Base-by-base conservation (phyloP, 1,140 invertebrate genomes). In the Lasioglossum baleicum region DNA sequence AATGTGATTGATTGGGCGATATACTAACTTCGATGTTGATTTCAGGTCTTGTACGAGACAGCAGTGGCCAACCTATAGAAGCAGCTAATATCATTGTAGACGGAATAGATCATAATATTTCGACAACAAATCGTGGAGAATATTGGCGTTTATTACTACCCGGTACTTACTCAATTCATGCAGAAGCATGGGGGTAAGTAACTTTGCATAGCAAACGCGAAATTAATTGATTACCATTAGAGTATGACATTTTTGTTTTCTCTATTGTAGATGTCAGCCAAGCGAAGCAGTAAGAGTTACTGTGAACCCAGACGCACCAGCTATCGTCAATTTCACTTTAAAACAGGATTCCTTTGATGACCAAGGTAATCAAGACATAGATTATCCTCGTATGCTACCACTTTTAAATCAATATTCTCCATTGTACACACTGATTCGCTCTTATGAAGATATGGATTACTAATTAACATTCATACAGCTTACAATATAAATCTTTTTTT, bases 81-180 rank as follows among this genome's bases (percentile, higher is more conserved):
- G 95, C 95, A 88, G 98, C 97, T 4, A 93, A 94, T 70, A 94
- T 98, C 51, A 90, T 94, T 48, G 95, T 98, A 7, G 90, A 94
- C 35, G 95, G 95, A 20, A 95, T 97, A 60, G 92, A 95, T 78
- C 95, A 97, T 82, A 96, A 96, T 89, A 93, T 98, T 26, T 94
- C 94, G 17, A 97, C 95, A 1, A 96, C 96, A 5, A 93, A 94
- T 64, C 88, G 94, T n/a, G 98, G 98, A 69, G 96, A 98, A 90
- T 99, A 96, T 92, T 99, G 98, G 98, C 93, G 98, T 76, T 93
- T 98, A 48, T 90, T 98, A 7, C 90, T 97, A 5, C 97, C 97
- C 44, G 97, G 97, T 83, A 93, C 93, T n/a, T 98, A 98, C 90
- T 94, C 93, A 40, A 93, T 98, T 69, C 95, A 93, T 80, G 96